Evolutionary conservation across 2,888 invertebrate genomes (phyloP), one percentile per base, ranked within the genome.

Genomic region (Platycheirus albimanus): DNA sequence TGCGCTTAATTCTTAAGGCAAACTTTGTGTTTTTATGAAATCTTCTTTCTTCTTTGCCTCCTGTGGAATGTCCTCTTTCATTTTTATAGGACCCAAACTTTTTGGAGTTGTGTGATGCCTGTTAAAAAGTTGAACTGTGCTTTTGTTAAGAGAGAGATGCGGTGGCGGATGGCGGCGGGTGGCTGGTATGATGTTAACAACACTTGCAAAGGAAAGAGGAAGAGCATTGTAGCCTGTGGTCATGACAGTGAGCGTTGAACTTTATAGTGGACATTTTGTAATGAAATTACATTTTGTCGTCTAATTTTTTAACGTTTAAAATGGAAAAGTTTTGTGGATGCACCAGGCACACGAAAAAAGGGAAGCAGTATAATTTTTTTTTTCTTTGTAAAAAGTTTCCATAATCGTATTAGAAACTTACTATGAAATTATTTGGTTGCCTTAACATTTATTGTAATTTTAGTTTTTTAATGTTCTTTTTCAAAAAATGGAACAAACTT

Each of bases 251-350:
- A 8, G 7, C 8, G 43, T 17, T 61, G 43, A 81, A 77, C 58
- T 77, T 72, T 63, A 24, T 24, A 56, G 63, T 63, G 66, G 67
- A 11, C 77, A 61, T 56, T n/a, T n/a, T 77, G 71, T 81, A 81
- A 81, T 81, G 67, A 67, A 77, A 81, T 81, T 77, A 77, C 66
- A 77, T 81, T 81, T 81, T 81, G 71, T 77, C 67, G 52, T 67
- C 77, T 81, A 81, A 81, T 81, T 81, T 71, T 43, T 81, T 67
- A 79, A 47, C 81, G 77, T 81, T 81, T 81, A 77, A 72, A 56
- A 61, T 30, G 71, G 15, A 67, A 72, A 81, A 81, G 61, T 79
- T 72, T 61, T 30, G 5, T 51, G 24, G 7, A 58, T 30, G 5
- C 38, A 30, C 30, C n/a, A n/a, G n/a, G n/a, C n/a, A n/a, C n/a